Conservation (phyloP, 2,888 invertebrate genomes). For the Chelonus formosanus region DNA sequence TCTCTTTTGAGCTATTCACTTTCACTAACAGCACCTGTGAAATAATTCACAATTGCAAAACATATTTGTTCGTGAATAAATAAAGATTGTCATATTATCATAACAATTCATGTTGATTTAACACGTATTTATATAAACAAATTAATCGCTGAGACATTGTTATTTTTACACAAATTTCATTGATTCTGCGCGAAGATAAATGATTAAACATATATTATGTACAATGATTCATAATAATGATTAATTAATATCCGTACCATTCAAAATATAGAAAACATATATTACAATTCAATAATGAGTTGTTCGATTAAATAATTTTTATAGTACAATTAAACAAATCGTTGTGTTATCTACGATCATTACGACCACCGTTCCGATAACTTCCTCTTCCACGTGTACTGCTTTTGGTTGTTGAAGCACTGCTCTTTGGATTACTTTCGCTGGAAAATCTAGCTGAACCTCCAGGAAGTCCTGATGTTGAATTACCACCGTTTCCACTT, state of each 20-base stretch:
- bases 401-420: conserved; percentile 51
- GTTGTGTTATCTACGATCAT: conserved; percentile 61
- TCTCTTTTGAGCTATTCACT: too few species aligned
- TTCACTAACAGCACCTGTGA: too few species aligned
- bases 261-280: not conserved
- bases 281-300: conserved; percentile 4
- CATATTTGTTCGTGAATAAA: too few species aligned
- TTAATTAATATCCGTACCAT: too few species aligned
- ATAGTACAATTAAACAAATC: conserved; percentile 40
- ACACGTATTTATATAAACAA: too few species aligned
- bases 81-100: too few species aligned
- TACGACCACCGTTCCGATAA: conserved; percentile 59
- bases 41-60: too few species aligned
- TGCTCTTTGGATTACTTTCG: conserved; percentile 52
- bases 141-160: too few species aligned
- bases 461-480: conserved; percentile 48
- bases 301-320: conserved; percentile 23
- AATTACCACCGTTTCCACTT: conserved; percentile 50
- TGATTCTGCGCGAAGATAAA: not conserved
- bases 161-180: too few species aligned
- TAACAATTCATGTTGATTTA: too few species aligned
- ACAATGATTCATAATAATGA: too few species aligned
- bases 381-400: conserved; percentile 57
- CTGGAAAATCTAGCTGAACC: conserved; percentile 48
- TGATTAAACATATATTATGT: not conserved